Evolutionary conservation across 2,888 invertebrate genomes (phyloP), one percentile per base, ranked within the genome.

Genomic region (Acanthosepion esculentum): DNA sequence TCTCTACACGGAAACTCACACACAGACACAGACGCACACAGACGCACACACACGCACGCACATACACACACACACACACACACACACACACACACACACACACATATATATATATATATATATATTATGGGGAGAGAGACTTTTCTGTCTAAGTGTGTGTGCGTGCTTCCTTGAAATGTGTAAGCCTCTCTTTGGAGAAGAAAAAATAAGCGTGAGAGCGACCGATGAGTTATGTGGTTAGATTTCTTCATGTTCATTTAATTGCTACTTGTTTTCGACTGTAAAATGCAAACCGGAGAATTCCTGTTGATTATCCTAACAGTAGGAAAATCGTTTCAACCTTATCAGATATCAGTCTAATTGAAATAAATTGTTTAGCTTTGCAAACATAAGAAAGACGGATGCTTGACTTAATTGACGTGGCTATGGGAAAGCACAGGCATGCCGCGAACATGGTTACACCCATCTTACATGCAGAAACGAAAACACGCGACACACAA

Each of bases 361-460:
- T 78, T 78, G 78, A 78, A 78, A 78, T 78, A 78, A 78, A 78
- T 78, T 78, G 78, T 78, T 78, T 78, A 78, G 78, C 78, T n/a
- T 78, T 78, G 78, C 78, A 78, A 78, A 78, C 78, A 78, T n/a
- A 78, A 78, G n/a, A 78, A n/a, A n/a, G n/a, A 78, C 78, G 78
- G 78, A 78, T 78, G 78, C 78, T 78, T 78, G n/a, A 1, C 12
- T 78, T 78, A 78, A 78, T 78, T 78, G 78, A 33, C 78, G 15
- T 78, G 78, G n/a, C 15, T 78, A 78, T 15, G n/a, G n/a, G 78
- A 78, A 78, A 33, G 15, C 12, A 78, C 20, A 12, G 78, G 18
- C n/a, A n/a, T 8, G 15, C 78, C 78, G 12, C 0, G n/a, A 78
- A 59, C 20, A 78, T 12, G 78, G 78, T 15, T 78, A 78, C 78